Conservation (phyloP, 2,113 vertebrate species). For the Bubo blakistoni region DNA sequence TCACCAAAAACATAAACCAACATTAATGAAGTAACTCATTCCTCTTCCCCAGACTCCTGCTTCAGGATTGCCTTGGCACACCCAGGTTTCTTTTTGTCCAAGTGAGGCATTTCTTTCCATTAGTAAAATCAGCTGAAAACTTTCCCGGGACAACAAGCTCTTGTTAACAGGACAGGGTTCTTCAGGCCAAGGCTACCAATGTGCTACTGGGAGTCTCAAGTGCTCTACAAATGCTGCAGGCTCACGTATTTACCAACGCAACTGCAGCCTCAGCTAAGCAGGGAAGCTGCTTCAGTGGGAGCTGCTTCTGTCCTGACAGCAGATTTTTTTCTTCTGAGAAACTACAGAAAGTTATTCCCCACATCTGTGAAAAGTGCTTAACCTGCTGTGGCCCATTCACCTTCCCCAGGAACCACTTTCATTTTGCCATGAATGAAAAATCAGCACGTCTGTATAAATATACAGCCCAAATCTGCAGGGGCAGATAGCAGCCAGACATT, state of each 20-base stretch:
- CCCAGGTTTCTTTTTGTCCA: background rate
- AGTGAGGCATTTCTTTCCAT: constrained; percentile 48
- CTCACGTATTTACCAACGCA: accelerated
- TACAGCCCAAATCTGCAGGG: background rate
- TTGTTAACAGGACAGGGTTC: background rate
- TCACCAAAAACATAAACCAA: background rate
- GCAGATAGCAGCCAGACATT: background rate
- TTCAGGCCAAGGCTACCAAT: background rate
- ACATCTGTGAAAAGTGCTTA: background rate
- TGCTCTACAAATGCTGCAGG: background rate
- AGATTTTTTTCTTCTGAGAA: background rate
- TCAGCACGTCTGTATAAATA: background rate
- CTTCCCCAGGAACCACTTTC: background rate
- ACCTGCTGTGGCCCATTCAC: background rate
- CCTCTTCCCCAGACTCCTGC: background rate
- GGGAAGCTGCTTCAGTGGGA: background rate
- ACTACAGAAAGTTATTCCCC: background rate
- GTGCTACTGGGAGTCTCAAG: background rate
- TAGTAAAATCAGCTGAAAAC: constrained; percentile 1
- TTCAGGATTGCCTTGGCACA: background rate
- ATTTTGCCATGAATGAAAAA: background rate
- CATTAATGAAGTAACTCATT: background rate
- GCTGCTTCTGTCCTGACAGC: background rate
- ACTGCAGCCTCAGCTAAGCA: background rate
- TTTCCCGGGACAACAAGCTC: background rate